Evolutionary conservation across 2,113 vertebrate species (phyloP), one percentile per base, ranked within the genome.

Genomic region (Lepisosteus osseus): DNA sequence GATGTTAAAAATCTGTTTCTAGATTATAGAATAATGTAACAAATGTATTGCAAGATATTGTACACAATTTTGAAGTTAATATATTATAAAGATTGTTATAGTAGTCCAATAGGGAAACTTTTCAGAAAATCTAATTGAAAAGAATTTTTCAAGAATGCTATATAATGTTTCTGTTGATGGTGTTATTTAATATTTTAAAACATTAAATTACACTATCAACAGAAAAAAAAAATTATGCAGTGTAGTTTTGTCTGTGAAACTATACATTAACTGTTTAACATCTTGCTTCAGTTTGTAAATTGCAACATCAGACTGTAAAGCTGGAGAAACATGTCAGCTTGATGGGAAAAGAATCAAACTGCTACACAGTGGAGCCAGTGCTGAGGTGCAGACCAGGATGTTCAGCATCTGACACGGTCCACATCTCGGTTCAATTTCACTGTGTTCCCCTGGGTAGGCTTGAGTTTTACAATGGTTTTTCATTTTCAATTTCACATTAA

Each of bases 321-420:
- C 14, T 72, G 70, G 63, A 57, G 61, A 63, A 43, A 47, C 29
- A 15, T 4, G 45, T 12, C 3, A 55, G 9, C 13, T 29, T 42
- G 29, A 17, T 69, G 17, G 67, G 67, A 11, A 56, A 8, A 29
- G 40, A 42, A 6, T 72, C 51, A 14, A 66, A 5, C 9, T 72
- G 70, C 44, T 11, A 57, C 47, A 65, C 70, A 43, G 54, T 57
- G 40, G 61, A 72, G 63, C 63, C 70, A 0, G 14, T 72, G 3
- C 62, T 72, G 3, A 61, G 54, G 8, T 72, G 70, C 41, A 65
- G 63, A 45, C 47, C 64, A 3, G 63, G 70, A 41, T 72, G 70
- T 44, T 65, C 40, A 56, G 51, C 70, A 14, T 56, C 17, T 55
- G 40, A 3, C 51, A 72, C n/a, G 7, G 40, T 54, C 17, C 29